Evolutionary conservation across 2,888 invertebrate species (phyloP), one percentile per base, ranked within the genome.

Genomic region (Flexamia atlantica): DNA sequence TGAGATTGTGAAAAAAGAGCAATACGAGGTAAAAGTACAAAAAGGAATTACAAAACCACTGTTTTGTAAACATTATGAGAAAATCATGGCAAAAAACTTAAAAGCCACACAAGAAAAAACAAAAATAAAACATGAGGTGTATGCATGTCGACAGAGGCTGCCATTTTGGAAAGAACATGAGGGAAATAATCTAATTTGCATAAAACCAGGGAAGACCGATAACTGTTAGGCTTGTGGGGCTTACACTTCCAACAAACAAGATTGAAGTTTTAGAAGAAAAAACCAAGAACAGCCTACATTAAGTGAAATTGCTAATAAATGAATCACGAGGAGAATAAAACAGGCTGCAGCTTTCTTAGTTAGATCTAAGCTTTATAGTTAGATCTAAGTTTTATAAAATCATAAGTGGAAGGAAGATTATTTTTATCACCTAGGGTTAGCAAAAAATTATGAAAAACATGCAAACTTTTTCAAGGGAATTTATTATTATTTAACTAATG

Each of bases 171-270:
- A 20, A 30, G n/a, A 57, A 57, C 57, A 50, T 20, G 57, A 14
- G 53, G 57, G 53, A 36, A 50, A 79, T 28, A 79, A 79, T 79
- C 57, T 79, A 57, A 79, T 79, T 79, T 57, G 32, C 57, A 57
- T 57, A 79, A 50, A 79, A 25, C 79, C 57, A 4, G 32, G 57
- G 50, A 50, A 79, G 79, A 20, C 79, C 5, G 25, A 76, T n/a
- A 76, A 76, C 50, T 76, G 76, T 70, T 9, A 30, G 50, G 10
- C 36, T 79, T 79, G 79, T 53, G 36, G 53, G 79, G 79, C 79
- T 79, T 76, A n/a, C 46, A n/a, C 28, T 46, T 50, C 32, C 2
- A n/a, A 23, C 57, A 79, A 79, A 79, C 28, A 57, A 36, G 79
- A 79, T 79, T 79, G 79, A 17, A 14, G 28, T 25, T 30, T 25